These are phyloP conservation scores for Standfussiana lucernea DNA, from an alignment of 2,888 invertebrate species.

Conservation along the genomic window DNA sequence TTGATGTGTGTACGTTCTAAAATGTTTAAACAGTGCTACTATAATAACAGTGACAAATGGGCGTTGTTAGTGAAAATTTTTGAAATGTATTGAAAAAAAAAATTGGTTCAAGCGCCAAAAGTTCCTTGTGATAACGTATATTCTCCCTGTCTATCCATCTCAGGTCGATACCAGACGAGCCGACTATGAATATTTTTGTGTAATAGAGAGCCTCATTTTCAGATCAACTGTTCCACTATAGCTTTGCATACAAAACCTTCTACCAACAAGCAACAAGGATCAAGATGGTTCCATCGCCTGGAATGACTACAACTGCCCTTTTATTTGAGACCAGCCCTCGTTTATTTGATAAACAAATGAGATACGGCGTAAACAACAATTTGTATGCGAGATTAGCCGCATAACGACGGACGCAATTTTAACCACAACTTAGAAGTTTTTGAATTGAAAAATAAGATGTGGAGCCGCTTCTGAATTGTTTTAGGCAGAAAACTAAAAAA, in stretches of 20 bases:
- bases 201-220: neutral
- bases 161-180: neutral
- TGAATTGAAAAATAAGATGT: conserved; percentile 53
- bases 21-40: neutral
- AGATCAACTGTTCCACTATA: neutral
- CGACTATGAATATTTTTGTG: neutral
- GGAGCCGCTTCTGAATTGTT: conserved; percentile 48
- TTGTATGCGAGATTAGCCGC: conserved; percentile 77
- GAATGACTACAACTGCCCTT: conserved; percentile 27
- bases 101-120: neutral
- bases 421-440: conserved; percentile 64
- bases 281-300: conserved; percentile 36
- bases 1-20: no score
- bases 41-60: neutral
- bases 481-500: no score
- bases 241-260: neutral
- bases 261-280: conserved; percentile 14
- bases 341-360: conserved; percentile 53
- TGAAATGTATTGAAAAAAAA: neutral
- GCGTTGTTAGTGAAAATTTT: neutral
- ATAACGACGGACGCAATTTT: conserved; percentile 70
- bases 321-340: conserved; percentile 33
- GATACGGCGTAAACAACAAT: conserved; percentile 75
- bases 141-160: neutral
- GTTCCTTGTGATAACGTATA: neutral